Conservation (phyloP, 2,797 vertebrate species). For the Chelon labrosus region DNA sequence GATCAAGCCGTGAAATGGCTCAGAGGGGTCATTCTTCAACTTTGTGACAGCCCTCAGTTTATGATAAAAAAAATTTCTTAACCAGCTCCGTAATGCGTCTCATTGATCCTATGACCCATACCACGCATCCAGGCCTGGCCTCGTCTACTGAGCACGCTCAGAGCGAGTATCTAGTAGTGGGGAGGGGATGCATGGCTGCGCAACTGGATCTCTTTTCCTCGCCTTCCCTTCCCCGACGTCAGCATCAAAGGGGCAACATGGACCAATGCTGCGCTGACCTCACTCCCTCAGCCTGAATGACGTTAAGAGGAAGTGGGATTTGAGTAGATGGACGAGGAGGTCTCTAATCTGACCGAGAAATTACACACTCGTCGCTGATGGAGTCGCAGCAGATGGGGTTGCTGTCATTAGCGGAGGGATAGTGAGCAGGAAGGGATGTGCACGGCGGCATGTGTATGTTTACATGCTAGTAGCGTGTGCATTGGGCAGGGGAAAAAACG, state of each 20-base stretch:
- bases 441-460: slow-evolving; percentile 17
- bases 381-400: slow-evolving; percentile 74
- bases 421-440: slow-evolving; percentile 22
- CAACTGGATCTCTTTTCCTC: slow-evolving; percentile 50
- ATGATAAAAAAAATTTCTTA: too few species aligned
- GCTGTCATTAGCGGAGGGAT: slow-evolving; percentile 70
- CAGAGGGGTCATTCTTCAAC: too few species aligned
- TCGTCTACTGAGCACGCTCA: slow-evolving; percentile 46
- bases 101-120: neutral
- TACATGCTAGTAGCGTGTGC: slow-evolving; percentile 18
- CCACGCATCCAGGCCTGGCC: neutral
- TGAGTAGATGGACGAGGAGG: slow-evolving; percentile 55
- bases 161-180: slow-evolving; percentile 5
- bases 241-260: slow-evolving; percentile 2
- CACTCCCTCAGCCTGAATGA: slow-evolving; percentile 36
- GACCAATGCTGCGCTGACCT: slow-evolving; percentile 42
- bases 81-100: neutral
- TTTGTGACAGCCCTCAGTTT: too few species aligned
- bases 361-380: slow-evolving; percentile 29
- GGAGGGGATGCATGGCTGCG: slow-evolving; percentile 51
- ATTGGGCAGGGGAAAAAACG: slow-evolving; percentile 22
- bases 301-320: slow-evolving; percentile 44
- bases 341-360: slow-evolving; percentile 63
- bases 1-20: too few species aligned
- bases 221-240: slow-evolving; percentile 1